Percentiles rank a stretch among this genome's conserved stretches.
phyloP scores from a whole-genome alignment of 2,888 invertebrate species.

The Steromphala cineraria region DNA sequence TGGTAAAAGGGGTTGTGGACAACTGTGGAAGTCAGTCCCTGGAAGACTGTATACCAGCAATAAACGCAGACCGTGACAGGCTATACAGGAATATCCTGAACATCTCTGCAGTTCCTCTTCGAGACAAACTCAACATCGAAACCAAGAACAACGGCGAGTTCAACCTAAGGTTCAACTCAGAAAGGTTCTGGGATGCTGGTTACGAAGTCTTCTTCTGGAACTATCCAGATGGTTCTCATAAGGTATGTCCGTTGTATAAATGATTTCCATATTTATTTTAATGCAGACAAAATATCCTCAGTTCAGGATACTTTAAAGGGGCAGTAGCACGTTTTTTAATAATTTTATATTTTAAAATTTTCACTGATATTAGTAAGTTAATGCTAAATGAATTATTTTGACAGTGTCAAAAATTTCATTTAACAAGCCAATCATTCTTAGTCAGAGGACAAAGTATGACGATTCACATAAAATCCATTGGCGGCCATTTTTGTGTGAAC shows the following conservation, averaged over 20 bases:
- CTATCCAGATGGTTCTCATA: not conserved
- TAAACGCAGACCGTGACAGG: not conserved
- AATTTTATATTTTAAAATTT: too few species aligned
- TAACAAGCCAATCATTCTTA: too few species aligned
- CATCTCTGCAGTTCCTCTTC: not conserved
- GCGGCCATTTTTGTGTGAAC: too few species aligned
- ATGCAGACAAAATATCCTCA: too few species aligned
- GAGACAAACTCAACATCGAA: not conserved
- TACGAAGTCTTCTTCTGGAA: conserved; percentile 40
- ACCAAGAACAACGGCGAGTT: conserved; percentile 33
- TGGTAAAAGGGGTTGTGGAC: conserved; percentile 59
- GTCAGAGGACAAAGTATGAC: too few species aligned
- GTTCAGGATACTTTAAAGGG: too few species aligned
- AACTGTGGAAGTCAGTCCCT: conserved; percentile 30
- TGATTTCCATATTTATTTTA: too few species aligned
- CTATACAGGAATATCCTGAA: not conserved
- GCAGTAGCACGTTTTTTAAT: too few species aligned
- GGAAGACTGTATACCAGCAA: conserved; percentile 21
- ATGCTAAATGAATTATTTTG: too few species aligned
- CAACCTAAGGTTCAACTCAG: conserved; percentile 43
- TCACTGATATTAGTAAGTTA: too few species aligned
- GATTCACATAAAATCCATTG: too few species aligned
- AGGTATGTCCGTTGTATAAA: not conserved
- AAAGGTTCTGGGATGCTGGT: conserved; percentile 56
- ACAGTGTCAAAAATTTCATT: too few species aligned